Evolutionary conservation across 1,140 invertebrate genomes (phyloP).

Genomic region (Paracyclopina nana): DNA sequence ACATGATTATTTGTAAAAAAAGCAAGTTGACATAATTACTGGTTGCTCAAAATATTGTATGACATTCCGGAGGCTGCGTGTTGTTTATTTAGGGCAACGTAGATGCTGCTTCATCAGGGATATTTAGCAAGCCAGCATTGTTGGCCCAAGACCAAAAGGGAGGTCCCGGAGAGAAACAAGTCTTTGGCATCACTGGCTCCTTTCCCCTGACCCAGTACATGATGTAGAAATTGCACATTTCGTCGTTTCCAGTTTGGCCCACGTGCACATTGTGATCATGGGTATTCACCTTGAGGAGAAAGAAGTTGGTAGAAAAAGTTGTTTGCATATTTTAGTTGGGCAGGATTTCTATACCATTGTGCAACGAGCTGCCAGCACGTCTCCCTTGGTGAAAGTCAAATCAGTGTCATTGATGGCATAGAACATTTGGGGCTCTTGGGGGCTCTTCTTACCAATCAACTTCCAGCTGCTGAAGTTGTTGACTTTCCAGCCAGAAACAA

Average conservation of each 20-base stretch:
- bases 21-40: too few species aligned
- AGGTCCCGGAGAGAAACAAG: constrained; percentile 41
- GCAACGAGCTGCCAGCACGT: constrained; percentile 67
- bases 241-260: constrained; percentile 69
- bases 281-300: background rate
- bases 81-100: too few species aligned
- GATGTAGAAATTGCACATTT: constrained; percentile 99
- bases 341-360: constrained; percentile 42
- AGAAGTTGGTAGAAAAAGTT: background rate
- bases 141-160: constrained; percentile 50
- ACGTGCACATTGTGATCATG: constrained; percentile 18
- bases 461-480: constrained; percentile 43
- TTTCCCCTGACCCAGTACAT: constrained; percentile 88
- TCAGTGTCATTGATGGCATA: constrained; percentile 50
- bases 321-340: too few species aligned
- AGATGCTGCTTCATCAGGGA: constrained; percentile 49
- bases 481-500: constrained; percentile 70
- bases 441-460: constrained; percentile 71
- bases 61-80: too few species aligned
- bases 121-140: constrained; percentile 42
- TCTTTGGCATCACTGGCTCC: constrained; percentile 53
- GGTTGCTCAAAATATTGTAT: too few species aligned
- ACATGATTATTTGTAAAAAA: too few species aligned
- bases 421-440: constrained; percentile 85
- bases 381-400: constrained; percentile 37